A percentile compares a stretch with the other conserved stretches of the same genome.
These are phyloP conservation scores for Pseudomyrmex pallidus DNA, from an alignment of 1,140 invertebrate genomes.

Conservation along the genomic window DNA sequence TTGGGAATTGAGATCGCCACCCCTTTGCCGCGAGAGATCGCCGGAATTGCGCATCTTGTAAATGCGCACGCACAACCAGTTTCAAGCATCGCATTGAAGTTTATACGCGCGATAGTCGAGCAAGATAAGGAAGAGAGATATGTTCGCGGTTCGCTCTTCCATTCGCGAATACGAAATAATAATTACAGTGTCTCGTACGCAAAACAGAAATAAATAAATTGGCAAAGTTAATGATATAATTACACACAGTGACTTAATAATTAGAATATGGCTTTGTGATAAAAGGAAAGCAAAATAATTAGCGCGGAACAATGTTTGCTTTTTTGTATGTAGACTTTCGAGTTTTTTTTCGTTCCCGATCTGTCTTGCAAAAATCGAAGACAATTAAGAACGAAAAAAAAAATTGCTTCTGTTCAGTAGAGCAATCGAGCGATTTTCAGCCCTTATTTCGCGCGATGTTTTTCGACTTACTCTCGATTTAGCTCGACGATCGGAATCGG, in stretches of 20 bases:
- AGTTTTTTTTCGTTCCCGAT: neutral
- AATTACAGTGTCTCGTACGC: neutral
- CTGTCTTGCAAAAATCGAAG: neutral
- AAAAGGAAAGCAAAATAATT: no score
- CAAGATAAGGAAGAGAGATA: neutral
- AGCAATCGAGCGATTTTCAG: conserved; percentile 51
- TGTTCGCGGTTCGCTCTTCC: neutral
- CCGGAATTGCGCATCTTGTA: neutral
- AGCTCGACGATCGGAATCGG: neutral
- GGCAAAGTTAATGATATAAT: neutral
- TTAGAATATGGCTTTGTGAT: no score
- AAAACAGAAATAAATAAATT: neutral
- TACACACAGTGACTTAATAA: no score
- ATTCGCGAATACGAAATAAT: neutral
- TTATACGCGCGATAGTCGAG: neutral
- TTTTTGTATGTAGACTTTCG: neutral
- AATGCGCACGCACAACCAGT: neutral
- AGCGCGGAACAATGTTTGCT: neutral
- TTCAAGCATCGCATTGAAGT: neutral
- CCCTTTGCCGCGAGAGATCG: conserved; percentile 1
- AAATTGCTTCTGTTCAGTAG: conserved; percentile 30
- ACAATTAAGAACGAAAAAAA: neutral
- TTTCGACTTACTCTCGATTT: conserved; percentile 6
- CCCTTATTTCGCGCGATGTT: neutral
- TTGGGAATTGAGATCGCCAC: conserved; percentile 18